Evolutionary conservation across 1,140 invertebrate species (phyloP), one percentile per base, ranked within the genome.

Genomic region (Conopomorpha cramerella): DNA sequence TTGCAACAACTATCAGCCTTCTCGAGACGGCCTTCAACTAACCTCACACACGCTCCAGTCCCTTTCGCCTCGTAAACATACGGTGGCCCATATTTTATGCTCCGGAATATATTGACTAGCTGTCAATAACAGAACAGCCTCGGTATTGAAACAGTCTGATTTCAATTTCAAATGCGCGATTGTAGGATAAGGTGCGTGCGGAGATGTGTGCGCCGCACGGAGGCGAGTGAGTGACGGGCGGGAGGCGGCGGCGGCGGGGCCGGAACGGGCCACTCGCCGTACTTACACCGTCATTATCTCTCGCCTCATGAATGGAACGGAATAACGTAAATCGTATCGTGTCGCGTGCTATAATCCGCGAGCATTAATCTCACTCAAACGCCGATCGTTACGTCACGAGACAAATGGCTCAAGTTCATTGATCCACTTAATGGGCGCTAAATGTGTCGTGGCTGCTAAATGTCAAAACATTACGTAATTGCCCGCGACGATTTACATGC

Each of bases 381-480:
- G 55, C 57, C 57, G 63, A 66, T 68, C 52, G 53, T 71, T 72
- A 59, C 64, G 67, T 74, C 64, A 74, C 53, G 51, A 58, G 16
- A 51, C 61, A 59, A 62, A 66, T 55, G 51, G 51, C 65, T 68
- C 71, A 72, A 76, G 71, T 76, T 76, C 71, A 72, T 71, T 71
- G 71, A 72, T 72, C 67, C 67, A 71, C 70, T 70, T 67, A 66
- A 66, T 57, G 57, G 51, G 59, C 54, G 49, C 59, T 68, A 72
- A 76, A 76, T 71, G 63, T 72, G 67, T 72, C 70, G 63, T 58
- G 59, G 49, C 55, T 55, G 54, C 53, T 47, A 57, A 71, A 74
- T 74, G 70, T 76, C 71, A 72, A 72, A 70, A 72, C 71, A 66
- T 63, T 72, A 67, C 60, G 62, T 68, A 72, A 74, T 66, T 59